Base-by-base conservation (phyloP, 1,140 invertebrate species). In the Drosophila baimaii region DNA sequence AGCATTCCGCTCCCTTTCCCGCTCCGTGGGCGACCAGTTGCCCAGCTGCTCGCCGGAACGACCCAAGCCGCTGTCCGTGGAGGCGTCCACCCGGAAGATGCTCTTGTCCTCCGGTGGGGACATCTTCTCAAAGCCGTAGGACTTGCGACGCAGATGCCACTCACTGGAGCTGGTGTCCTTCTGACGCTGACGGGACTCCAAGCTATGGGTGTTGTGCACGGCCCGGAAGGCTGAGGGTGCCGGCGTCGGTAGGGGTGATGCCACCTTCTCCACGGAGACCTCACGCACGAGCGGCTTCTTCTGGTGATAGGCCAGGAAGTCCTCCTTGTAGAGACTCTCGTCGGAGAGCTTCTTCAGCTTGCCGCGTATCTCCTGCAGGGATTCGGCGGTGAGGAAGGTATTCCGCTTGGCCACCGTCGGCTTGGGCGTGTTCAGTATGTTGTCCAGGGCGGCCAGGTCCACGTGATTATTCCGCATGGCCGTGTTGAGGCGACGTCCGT, bases 101-200 rank as follows among this genome's bases (percentile, higher is more conserved):
- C 93, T 90, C 37, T 93, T 93, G 64, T 93, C 93, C 62, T 93
- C 93, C 71, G 93, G 85, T 35, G 91, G 92, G 9, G 93, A 92
- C 72, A 95, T 94, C 72, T 95, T 94, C 91, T 96, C 95, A 76
- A 96, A 96, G 55, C 95, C 95, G 79, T 95, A 96, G 5, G 95
- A 95, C 91, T 95, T 95, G 69, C 95, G 92, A 71, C 95, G 92
- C 71, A 94, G 93, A 79, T 95, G 95, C 95, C 95, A 95, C 66
- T 95, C 95, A 62, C 94, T 92, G 9, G 91, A 86, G 37, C 55
- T 91, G 37, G 92, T 92, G 77, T 93, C 93, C 29, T 90, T 77
- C 12, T 82, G 83, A 2, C 88, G 90, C 47, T 93, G 92, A 25
- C 94, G 88, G 0, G 93, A 93, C 81, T 94, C 94, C 52, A 94